Base-by-base conservation (phyloP, 1,140 invertebrate species). In the Drosophila nigrodunni region DNA sequence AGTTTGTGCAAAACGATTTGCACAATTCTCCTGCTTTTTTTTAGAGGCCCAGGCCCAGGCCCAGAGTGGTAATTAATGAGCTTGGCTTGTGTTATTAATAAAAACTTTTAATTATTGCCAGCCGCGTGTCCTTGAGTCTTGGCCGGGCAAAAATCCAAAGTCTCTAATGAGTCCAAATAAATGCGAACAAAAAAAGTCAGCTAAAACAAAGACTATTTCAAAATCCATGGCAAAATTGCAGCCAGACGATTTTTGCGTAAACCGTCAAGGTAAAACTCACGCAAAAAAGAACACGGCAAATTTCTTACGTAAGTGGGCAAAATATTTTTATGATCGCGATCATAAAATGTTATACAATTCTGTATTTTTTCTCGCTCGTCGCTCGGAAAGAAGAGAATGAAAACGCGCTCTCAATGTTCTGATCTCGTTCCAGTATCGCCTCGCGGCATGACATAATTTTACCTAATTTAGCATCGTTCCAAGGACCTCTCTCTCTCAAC, bases 341-440 rank as follows among this genome's bases (percentile, higher is more conserved):
- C 85, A 85, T 88, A 88, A 30, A 89, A 88, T 71, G 49, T 58
- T 50, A 21, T 57, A 10, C 15, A 57, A 41, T 4, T 35, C 10
- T 25, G 49, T 47, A 47, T 77, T 80, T 80, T 87, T 82, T 77
- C 34, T 58, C 30, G 49, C 43, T 70, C 15, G 49, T 8, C 21
- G 7, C 4, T 6, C 41, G 9, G 39, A 0, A 0, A 21, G 39
- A 41, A 44, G 55, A 89, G 85, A 89, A 89, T 89, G 78, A 80
- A 72, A 89, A 78, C 80, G 78, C 85, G 85, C 75, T 89, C 85
- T 89, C 86, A 58, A 89, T 89, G 85, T 89, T 89, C 85, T 89
- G 86, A 90, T 89, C 85, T 88, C 77, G 83, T 88, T 88, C 74
- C 83, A 89, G 66, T 39, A 50, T 13, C 65, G 62, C 30, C 58